Percentiles rank a stretch among this genome's conserved stretches.
Evolutionary conservation across 2,113 vertebrate species (phyloP).

Genomic region (Pedionomus torquatus): DNA sequence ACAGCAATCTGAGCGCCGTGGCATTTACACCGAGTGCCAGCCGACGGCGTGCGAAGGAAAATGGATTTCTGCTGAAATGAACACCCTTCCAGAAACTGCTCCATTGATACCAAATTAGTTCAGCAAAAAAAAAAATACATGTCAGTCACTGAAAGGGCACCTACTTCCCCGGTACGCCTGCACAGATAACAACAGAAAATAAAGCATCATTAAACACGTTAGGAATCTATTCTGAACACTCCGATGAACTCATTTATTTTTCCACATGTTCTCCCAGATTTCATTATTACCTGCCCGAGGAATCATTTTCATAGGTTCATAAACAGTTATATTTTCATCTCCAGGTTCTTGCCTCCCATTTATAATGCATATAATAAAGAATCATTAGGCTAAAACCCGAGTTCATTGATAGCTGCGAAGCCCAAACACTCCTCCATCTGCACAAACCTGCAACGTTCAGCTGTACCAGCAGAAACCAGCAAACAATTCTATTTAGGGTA

Average conservation of each 20-base stretch:
- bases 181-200: conserved; percentile 8
- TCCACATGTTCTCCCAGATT: conserved; percentile 1
- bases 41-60: not conserved
- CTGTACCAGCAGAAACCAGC: not conserved
- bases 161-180: not conserved
- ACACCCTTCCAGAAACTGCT: not conserved
- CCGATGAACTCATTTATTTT: conserved; percentile 23
- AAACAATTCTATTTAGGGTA: not conserved
- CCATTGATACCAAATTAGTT: not conserved
- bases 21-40: not conserved
- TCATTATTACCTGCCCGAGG: not conserved
- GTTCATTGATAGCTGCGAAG: not conserved
- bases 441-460: not conserved
- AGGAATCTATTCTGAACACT: not conserved
- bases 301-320: conserved; percentile 17
- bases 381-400: not conserved
- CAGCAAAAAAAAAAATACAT: not conserved
- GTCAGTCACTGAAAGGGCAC: not conserved
- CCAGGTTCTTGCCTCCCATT: not conserved
- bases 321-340: conserved; percentile 6
- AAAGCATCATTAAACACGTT: not conserved
- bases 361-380: not conserved
- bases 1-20: not conserved
- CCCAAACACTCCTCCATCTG: not conserved
- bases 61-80: not conserved